phyloP scores from a whole-genome alignment of 2,113 vertebrate species.

The Neofelis nebulosa region DNA sequence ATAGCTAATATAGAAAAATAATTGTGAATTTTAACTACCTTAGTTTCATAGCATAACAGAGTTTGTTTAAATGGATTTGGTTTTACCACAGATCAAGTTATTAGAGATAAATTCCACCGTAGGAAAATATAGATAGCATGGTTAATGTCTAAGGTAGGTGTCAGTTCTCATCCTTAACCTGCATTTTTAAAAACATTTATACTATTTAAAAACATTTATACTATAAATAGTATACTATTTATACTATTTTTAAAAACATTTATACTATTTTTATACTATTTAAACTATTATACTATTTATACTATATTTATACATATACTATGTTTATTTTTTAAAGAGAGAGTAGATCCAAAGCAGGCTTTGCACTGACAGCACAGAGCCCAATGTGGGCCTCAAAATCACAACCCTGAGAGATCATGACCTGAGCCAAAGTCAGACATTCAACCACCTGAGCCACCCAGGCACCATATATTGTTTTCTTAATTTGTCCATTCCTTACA shows the following conservation, averaged over 20 bases:
- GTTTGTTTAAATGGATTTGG: constrained; percentile 37
- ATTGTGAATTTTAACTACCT: constrained; percentile 2
- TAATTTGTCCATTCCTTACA: not conserved
- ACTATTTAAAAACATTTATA: not conserved
- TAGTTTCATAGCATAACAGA: not conserved
- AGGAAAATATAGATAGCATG: not conserved
- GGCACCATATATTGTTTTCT: not conserved
- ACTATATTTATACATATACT: too few relatives aligned
- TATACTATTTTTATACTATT: too few relatives aligned
- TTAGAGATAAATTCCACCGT: not conserved
- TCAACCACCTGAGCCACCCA: too few relatives aligned
- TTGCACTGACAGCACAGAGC: too few relatives aligned
- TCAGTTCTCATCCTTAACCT: not conserved
- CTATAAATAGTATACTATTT: too few relatives aligned
- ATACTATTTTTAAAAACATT: too few relatives aligned
- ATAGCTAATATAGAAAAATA: not conserved
- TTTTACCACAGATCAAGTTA: not conserved
- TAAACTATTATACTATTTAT: too few relatives aligned
- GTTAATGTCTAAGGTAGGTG: not conserved
- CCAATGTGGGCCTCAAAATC: too few relatives aligned
- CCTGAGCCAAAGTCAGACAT: too few relatives aligned
- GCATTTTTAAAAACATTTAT: constrained; percentile 8
- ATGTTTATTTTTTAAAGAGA: too few relatives aligned
- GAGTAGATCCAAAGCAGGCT: too few relatives aligned
- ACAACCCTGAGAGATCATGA: too few relatives aligned